Conservation (phyloP, 2,113 vertebrate genomes). For the Poeciliopsis turrubarensis region DNA sequence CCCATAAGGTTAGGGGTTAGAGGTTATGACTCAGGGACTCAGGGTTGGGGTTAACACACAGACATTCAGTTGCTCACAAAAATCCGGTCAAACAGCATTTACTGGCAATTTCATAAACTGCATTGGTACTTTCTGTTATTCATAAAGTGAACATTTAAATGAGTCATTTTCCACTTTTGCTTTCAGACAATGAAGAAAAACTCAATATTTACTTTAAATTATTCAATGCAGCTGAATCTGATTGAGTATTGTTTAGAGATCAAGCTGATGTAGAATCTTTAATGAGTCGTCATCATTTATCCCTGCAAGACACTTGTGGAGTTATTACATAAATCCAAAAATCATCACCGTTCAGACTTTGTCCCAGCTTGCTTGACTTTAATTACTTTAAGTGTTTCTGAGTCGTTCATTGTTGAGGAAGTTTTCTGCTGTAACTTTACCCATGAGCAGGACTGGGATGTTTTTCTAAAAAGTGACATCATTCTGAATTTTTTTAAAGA, state of each 20-base stretch:
- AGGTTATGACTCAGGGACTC: too few species aligned
- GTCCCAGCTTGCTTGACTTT: background rate
- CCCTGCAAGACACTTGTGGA: background rate
- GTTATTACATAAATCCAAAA: slow-evolving; percentile 13
- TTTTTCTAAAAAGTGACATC: background rate
- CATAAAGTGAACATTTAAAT: too few species aligned
- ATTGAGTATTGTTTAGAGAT: background rate
- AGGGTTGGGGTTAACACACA: background rate
- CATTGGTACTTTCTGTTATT: too few species aligned
- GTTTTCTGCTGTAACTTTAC: background rate
- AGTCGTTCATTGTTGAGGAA: background rate
- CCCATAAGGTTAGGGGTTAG: background rate
- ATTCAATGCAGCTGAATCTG: background rate
- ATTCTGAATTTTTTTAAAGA: background rate
- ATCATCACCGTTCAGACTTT: background rate
- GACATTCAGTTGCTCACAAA: background rate
- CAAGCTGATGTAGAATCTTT: background rate
- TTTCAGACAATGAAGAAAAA: background rate
- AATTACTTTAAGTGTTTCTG: background rate
- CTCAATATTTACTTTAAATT: background rate
- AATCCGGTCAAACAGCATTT: background rate
- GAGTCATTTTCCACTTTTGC: background rate
- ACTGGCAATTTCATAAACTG: background rate
- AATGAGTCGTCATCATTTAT: background rate
- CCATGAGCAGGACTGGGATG: background rate